phyloP scores from a whole-genome alignment of 2,797 vertebrate species.

The Sparidentex hasta region DNA sequence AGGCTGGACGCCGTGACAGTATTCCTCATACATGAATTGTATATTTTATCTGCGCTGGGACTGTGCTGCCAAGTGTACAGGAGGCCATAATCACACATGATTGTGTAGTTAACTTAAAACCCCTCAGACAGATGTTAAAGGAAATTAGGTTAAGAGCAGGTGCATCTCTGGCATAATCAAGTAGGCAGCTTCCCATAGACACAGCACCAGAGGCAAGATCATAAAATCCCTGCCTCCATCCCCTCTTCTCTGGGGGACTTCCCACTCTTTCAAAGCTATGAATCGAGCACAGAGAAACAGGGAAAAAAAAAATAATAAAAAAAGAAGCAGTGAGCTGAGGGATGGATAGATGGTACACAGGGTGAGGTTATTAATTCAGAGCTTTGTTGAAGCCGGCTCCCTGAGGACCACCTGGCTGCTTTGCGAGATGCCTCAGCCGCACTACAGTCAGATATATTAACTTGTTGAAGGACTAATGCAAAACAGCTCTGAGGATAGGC shows the following conservation, averaged over 20 bases:
- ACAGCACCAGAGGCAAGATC: constrained; percentile 45
- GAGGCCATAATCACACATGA: constrained; percentile 63
- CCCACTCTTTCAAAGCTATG: constrained; percentile 38
- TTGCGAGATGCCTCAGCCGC: constrained; percentile 33
- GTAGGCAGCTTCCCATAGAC: constrained; percentile 47
- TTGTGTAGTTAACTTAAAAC: constrained; percentile 69
- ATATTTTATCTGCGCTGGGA: constrained; percentile 33
- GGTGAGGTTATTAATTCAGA: constrained; percentile 66
- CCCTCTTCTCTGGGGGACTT: constrained; percentile 43
- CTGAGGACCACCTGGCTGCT: constrained; percentile 50
- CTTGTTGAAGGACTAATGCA: constrained; percentile 49
- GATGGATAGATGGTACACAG: constrained; percentile 53
- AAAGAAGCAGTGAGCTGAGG: constrained; percentile 25
- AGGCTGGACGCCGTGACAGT: constrained; percentile 10
- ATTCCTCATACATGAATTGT: constrained; percentile 33
- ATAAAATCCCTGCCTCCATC: constrained; percentile 48
- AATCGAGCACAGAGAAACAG: constrained; percentile 34
- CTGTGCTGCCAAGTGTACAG: constrained; percentile 27
- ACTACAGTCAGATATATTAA: constrained; percentile 39
- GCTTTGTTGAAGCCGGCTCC: constrained; percentile 61
- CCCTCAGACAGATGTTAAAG: constrained; percentile 67
- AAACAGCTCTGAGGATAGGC: constrained; percentile 46
- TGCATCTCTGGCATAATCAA: constrained; percentile 69
- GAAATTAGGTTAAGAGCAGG: constrained; percentile 74
- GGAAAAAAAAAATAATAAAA: background rate